Conservation (phyloP, 2,113 vertebrate species). For the Pelvicachromis taeniatus region DNA sequence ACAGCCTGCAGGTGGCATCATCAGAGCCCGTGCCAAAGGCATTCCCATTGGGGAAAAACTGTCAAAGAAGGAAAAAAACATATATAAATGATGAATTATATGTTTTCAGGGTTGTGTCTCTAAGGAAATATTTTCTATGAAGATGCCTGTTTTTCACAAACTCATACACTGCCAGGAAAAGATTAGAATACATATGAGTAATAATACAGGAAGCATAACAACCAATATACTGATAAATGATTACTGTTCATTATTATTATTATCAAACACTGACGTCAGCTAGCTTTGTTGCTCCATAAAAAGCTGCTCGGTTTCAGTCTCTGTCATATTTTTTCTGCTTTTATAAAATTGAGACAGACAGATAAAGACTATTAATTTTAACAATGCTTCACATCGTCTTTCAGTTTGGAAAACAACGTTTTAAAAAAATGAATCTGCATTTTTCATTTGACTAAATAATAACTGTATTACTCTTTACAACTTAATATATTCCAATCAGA, state of each 20-base stretch:
- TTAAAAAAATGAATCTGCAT: neutral
- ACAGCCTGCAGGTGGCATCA: constrained; percentile 95
- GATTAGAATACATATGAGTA: neutral
- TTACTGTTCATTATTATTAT: neutral
- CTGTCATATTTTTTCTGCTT: neutral
- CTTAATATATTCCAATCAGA: neutral
- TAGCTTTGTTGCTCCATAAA: neutral
- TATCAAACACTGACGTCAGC: neutral
- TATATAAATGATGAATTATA: neutral
- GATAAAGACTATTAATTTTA: neutral
- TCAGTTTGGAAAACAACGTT: neutral
- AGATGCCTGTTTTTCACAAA: neutral
- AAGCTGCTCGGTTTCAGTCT: neutral
- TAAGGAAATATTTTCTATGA: neutral
- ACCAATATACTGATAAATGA: neutral
- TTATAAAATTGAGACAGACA: neutral
- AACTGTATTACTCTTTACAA: neutral
- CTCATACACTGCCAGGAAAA: neutral
- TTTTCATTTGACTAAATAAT: neutral
- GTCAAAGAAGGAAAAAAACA: neutral
- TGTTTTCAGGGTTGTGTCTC: neutral
- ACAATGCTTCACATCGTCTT: neutral
- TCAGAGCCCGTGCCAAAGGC: constrained; percentile 95
- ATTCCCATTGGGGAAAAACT: constrained; percentile 96
- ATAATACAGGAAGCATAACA: neutral